phyloP scores from a whole-genome alignment of 2,888 invertebrate genomes.

The Diloba caeruleocephala region DNA sequence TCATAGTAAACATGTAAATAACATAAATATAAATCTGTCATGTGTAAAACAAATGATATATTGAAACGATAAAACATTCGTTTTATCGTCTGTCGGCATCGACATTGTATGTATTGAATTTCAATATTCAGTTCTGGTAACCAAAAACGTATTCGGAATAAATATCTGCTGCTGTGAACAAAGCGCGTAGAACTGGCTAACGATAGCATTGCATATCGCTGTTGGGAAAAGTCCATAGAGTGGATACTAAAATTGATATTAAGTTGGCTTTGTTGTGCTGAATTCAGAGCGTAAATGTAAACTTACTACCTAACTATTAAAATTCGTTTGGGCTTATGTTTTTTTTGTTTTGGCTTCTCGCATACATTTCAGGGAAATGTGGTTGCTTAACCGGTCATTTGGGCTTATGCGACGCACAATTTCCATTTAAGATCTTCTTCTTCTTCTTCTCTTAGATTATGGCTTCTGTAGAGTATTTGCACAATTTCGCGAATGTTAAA shows the following conservation, averaged over 20 bases:
- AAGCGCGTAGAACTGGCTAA: no score
- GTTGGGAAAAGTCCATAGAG: conserved; percentile 2
- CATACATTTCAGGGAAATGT: no score
- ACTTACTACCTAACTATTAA: no score
- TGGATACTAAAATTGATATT: conserved; percentile 1
- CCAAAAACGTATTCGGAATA: conserved; percentile 14
- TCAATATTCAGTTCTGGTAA: conserved; percentile 18
- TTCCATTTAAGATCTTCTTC: no score
- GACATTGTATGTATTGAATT: conserved; percentile 29
- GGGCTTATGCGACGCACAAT: no score
- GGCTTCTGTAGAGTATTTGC: no score
- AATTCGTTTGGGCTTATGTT: no score
- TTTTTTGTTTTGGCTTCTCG: no score
- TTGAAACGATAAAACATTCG: conserved; percentile 23
- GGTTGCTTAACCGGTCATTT: no score
- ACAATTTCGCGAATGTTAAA: no score
- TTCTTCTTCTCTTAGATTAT: no score
- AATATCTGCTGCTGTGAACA: neutral
- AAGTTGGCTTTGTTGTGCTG: conserved; percentile 7
- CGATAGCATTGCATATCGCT: neutral
- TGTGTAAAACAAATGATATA: conserved; percentile 32
- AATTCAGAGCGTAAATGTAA: conserved; percentile 5
- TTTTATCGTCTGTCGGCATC: conserved; percentile 28
- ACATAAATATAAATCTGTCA: conserved; percentile 38
- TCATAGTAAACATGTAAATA: neutral